Base-by-base conservation (phyloP, 2,113 vertebrate genomes). In the Grammomys surdaster region DNA sequence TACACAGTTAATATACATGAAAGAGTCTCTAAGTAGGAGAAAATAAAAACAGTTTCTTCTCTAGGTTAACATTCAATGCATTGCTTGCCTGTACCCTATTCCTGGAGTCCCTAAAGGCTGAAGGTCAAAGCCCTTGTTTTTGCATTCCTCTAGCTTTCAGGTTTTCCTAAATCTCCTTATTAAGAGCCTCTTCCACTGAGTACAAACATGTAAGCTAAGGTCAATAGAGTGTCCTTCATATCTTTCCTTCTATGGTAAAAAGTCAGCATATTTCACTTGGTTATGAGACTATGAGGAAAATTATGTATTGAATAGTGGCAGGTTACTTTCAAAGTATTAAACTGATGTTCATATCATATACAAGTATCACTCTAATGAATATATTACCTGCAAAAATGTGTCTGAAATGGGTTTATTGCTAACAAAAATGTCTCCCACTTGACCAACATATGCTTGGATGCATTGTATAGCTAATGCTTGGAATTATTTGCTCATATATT, bases 271-370 rank as follows among this genome's bases (percentile, higher is more conserved):
- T 80, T 95, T 94, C 46, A 69, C 31, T 89, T 92, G 31, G 40
- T 77, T 93, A 72, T 88, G 33, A 90, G 40, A 72, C 1, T 78
- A 58, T 13, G 88, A 6, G 0, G 24, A 46, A 89, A 77, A 43
- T 73, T 72, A 51, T 72, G 43, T 87, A 65, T 51, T 10, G 4
- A 89, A 72, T 63, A 43, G 40, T 77, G 22, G 33, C 33, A 82
- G 77, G n/a, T 94, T 76, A 76, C 33, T 80, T 94, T 90, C 73
- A 90, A 94, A 69, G 58, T 82, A 86, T 90, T 95, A 89, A 95
- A 89, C 85, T n/a, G 56, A 36, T 87, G 9, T 36, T 70, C 16
- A 24, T 40, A 20, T 77, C 20, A n/a, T 33, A 86, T 69, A 8
- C 14, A 93, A 54, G 86, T 78, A 63, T 33, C 36, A 43, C 28